Evolutionary conservation across 1,140 invertebrate species (phyloP).

Genomic region (Stegodyphus dumicola): DNA sequence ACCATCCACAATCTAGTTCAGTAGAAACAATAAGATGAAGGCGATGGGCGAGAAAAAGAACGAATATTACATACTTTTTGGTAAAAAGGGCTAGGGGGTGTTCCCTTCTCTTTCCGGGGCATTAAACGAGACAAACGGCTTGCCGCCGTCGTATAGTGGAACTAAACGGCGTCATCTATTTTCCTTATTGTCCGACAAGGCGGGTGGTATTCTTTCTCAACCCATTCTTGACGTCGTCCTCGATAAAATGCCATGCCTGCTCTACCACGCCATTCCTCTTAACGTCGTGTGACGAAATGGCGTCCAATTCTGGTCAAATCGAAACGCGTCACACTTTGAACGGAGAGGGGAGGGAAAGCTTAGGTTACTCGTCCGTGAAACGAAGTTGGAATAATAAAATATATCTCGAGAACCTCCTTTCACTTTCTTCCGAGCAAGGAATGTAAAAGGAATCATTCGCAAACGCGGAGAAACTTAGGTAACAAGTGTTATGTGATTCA

Average conservation of each 20-base stretch:
- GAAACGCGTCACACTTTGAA: neutral
- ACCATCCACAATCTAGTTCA: neutral
- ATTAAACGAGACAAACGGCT: conserved; percentile 20
- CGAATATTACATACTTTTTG: conserved; percentile 11
- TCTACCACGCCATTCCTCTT: neutral
- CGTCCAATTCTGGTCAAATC: neutral
- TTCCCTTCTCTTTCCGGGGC: neutral
- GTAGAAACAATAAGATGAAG: neutral
- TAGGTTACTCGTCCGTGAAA: neutral
- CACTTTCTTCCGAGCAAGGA: neutral
- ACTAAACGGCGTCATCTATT: conserved; percentile 4
- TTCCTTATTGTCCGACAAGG: conserved; percentile 20
- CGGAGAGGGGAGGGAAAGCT: neutral
- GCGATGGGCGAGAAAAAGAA: neutral
- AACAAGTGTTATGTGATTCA: too few species aligned
- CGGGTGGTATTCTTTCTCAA: neutral
- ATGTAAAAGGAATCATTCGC: too few species aligned
- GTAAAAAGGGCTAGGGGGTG: neutral
- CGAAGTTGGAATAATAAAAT: neutral
- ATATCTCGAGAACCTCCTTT: neutral
- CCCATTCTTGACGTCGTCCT: neutral
- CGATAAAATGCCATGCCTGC: neutral
- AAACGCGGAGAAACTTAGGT: too few species aligned
- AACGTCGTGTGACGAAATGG: neutral
- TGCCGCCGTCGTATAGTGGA: neutral